Evolutionary conservation across 2,113 vertebrate species (phyloP).

Genomic region (Amphiprion ocellaris): DNA sequence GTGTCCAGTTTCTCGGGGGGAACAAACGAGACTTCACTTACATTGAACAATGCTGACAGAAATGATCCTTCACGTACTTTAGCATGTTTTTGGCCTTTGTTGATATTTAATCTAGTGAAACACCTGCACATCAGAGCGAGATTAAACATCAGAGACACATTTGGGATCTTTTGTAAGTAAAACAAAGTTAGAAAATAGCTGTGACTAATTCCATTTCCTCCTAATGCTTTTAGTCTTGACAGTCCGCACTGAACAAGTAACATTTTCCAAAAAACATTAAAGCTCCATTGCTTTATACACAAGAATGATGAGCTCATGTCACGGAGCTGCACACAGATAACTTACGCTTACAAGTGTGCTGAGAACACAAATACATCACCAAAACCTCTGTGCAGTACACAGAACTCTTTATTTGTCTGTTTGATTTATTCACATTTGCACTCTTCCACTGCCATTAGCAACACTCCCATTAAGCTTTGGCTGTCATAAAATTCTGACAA

Average conservation of each 20-base stretch:
- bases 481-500: constrained; percentile 41
- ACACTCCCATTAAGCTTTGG: constrained; percentile 4
- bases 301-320: constrained; percentile 38
- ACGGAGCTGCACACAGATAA: constrained; percentile 10
- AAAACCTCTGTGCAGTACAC: neutral
- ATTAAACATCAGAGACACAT: neutral
- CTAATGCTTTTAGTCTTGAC: neutral
- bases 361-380: constrained; percentile 18
- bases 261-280: constrained; percentile 11
- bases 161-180: neutral
- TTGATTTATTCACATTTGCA: constrained; percentile 41
- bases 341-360: constrained; percentile 12
- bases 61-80: neutral
- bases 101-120: constrained; percentile 17
- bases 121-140: constrained; percentile 6
- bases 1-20: neutral
- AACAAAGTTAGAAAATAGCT: neutral
- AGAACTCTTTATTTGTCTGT: constrained; percentile 1
- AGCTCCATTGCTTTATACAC: constrained; percentile 16
- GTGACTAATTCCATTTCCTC: constrained; percentile 18
- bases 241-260: constrained; percentile 13
- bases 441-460: neutral
- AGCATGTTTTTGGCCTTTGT: neutral
- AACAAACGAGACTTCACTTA: neutral
- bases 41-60: neutral